Percentiles rank a stretch among this genome's conserved stretches.
phyloP scores from a whole-genome alignment of 1,140 invertebrate species.

The Nebria ingens region DNA sequence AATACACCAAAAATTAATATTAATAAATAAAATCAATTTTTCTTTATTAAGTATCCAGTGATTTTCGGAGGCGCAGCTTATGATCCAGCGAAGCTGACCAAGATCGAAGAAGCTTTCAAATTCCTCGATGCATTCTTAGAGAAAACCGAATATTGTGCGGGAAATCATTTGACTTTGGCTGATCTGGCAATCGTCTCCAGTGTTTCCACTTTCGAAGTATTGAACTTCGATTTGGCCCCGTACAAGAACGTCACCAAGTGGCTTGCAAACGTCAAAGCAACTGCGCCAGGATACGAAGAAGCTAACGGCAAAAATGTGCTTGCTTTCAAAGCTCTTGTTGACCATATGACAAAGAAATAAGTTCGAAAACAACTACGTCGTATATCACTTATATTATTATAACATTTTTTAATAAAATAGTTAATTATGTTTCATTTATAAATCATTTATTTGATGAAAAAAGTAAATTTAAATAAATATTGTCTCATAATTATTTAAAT shows the following conservation, averaged over 20 bases:
- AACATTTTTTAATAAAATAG: too few relatives aligned
- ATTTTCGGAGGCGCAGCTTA: slow-evolving; percentile 50
- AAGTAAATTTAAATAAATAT: too few relatives aligned
- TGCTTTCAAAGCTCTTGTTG: slow-evolving; percentile 31
- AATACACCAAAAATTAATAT: neutral
- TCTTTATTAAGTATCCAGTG: slow-evolving; percentile 51
- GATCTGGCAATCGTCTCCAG: slow-evolving; percentile 50
- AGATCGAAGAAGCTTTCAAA: slow-evolving; percentile 48
- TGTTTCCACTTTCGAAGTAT: slow-evolving; percentile 54
- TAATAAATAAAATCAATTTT: slow-evolving; percentile 9
- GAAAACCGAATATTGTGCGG: slow-evolving; percentile 51
- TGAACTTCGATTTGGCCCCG: slow-evolving; percentile 51
- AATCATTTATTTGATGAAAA: too few relatives aligned
- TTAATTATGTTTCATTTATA: too few relatives aligned
- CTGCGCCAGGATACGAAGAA: slow-evolving; percentile 60
- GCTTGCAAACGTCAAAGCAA: slow-evolving; percentile 55
- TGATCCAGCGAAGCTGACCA: slow-evolving; percentile 52
- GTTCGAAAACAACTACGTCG: too few relatives aligned
- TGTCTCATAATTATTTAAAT: too few relatives aligned
- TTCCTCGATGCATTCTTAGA: slow-evolving; percentile 59
- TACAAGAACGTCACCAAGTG: slow-evolving; percentile 59
- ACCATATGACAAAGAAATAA: slow-evolving; percentile 14
- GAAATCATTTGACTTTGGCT: slow-evolving; percentile 59
- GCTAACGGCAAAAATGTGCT: slow-evolving; percentile 47
- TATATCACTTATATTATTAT: too few relatives aligned